Base-by-base conservation (phyloP, 2,113 vertebrate genomes). In the Paralichthys olivaceus region DNA sequence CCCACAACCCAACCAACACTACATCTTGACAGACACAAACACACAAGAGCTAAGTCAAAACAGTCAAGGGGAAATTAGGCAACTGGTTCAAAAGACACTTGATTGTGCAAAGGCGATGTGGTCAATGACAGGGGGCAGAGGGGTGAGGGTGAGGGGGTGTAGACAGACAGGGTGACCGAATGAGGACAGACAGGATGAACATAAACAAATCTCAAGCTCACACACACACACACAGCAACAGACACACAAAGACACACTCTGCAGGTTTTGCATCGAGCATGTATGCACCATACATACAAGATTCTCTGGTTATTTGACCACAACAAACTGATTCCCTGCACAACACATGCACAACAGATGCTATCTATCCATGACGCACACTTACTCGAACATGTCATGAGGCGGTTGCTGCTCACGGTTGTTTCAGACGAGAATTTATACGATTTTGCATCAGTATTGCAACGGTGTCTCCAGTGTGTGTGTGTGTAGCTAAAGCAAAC, bases 381-480 rank as follows among this genome's bases (percentile, higher is more conserved):
- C 94, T 95, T 90, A 95, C 94, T 95, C 94, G 79, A 94, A 95
- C 94, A 95, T 95, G 82, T 92, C 92, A 92, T 90, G 87, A 87
- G 90, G 86, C 69, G 74, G 82, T 87, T 75, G 49, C 20, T 58
- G 64, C 69, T 91, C 81, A 80, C 69, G 54, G 63, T 29, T 79
- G 79, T 58, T 49, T 43, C 28, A 32, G 26, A 15, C 28, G 25
- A 57, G 23, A 57, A 57, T 19, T n/a, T 34, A 7, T 19, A 15
- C n/a, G 6, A 29, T 61, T 9, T 14, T 7, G 58, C 5, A 61
- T 81, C 57, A 75, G 80, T 84, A 83, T 71, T 65, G 84, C 83
- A 87, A 57, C 75, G 83, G 61, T 49, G 49, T 25, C 66, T 61
- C 60, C 64, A 7, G 67, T 55, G 72, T 56, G 59, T 76, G 62